These are phyloP conservation scores for Crossaster papposus DNA, from an alignment of 53 echinoderm and acorn worm genomes.

Conservation along the genomic window DNA sequence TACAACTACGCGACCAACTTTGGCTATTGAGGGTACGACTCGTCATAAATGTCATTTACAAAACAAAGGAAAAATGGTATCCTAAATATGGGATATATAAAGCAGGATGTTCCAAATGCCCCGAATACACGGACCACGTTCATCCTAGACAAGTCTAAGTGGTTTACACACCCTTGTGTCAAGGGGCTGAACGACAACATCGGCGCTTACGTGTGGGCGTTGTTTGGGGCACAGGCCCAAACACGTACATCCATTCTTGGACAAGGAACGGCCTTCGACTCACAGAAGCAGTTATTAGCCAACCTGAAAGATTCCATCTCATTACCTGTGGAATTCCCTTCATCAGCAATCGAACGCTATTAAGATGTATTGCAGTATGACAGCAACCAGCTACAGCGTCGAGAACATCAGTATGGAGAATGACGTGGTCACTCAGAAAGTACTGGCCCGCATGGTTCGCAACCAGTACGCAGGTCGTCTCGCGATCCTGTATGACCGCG, in stretches of 20 bases:
- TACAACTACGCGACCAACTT: not conserved
- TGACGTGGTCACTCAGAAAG: too few species aligned
- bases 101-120: not conserved
- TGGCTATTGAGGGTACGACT: not conserved
- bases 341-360: conserved; percentile 5
- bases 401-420: too few species aligned
- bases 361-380: not conserved
- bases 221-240: conserved; percentile 34
- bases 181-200: conserved; percentile 42
- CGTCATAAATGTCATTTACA: not conserved
- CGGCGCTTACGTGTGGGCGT: conserved; percentile 51
- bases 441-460: too few species aligned
- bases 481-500: too few species aligned
- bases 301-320: conserved; percentile 31
- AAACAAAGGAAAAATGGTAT: too few species aligned
- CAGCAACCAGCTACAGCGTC: too few species aligned
- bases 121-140: not conserved
- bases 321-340: conserved; percentile 29
- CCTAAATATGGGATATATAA: too few species aligned
- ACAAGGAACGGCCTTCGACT: conserved; percentile 8
- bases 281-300: conserved; percentile 25
- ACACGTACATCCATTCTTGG: not conserved
- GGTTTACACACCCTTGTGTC: not conserved
- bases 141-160: not conserved
- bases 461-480: too few species aligned